Base-by-base conservation (phyloP, 1,140 invertebrate species). In the Pseudachorutes palmiensis region DNA sequence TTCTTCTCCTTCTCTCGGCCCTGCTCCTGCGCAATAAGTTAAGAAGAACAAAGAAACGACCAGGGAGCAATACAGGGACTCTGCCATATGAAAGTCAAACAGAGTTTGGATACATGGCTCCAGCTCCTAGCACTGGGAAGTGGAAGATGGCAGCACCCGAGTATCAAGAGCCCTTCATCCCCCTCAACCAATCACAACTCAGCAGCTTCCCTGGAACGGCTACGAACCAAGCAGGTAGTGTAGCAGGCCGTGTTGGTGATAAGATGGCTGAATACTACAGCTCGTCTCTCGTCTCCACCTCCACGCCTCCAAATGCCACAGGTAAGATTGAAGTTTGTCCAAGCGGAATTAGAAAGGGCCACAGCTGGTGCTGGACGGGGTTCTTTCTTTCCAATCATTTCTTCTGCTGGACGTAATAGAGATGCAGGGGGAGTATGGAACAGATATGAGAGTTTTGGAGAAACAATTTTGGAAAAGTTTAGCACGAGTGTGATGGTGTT, bases 181-280 rank as follows among this genome's bases (percentile, higher is more conserved):
- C 65, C 59, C 22, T 70, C 62, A 51, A 55, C 19, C 65, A 59
- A 19, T 68, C 65, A 51, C 65, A 62, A n/a, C 62, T 69, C n/a
- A 64, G 64, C 31, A 66, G 55, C 30, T 74, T 74, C 57, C 70
- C 72, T 16, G 65, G 70, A 29, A n/a, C n/a, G n/a, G n/a, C n/a
- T n/a, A n/a, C n/a, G 61, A 48, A 64, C 59, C 33, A 58, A 61
- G 45, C 58, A 31, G 36, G 9, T 12, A 30, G 57, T 60, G 41
- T 61, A 28, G 57, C 49, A 57, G 31, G 49, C 33, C 33, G 49
- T 45, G 57, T 66, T 28, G 59, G 64, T 33, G 63, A 62, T 2
- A 69, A 71, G 59, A 74, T 74, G 72, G 72, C 68, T 19, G 72
- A 73, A 32, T 73, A 73, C 49, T 73, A 73, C 70, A 71, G 67